Conservation (phyloP, 2,797 vertebrate genomes). For the Sebastes hubbsi region DNA sequence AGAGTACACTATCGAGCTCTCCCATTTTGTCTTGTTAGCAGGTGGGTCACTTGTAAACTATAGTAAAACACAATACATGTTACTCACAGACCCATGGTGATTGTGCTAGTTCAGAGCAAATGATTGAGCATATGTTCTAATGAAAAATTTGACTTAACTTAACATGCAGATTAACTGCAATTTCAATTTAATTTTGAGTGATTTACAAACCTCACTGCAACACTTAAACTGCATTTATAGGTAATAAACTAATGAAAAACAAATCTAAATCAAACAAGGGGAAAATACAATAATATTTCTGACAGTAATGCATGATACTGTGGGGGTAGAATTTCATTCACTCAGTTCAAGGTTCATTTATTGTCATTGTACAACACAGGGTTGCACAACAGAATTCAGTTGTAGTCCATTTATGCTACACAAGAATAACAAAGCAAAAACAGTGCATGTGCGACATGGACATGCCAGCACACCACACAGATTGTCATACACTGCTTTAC, state of each 20-base stretch:
- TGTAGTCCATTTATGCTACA: no score
- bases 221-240: neutral
- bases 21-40: neutral
- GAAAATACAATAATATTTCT: neutral
- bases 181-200: neutral
- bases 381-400: no score
- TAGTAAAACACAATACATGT: neutral
- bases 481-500: neutral
- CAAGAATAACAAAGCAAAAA: no score
- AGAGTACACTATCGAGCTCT: neutral
- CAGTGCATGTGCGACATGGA: neutral
- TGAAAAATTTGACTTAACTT: neutral
- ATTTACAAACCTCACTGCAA: neutral
- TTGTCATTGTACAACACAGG: neutral
- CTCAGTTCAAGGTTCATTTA: neutral
- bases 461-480: neutral
- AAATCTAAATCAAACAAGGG: neutral
- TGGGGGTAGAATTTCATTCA: neutral
- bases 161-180: neutral
- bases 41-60: neutral
- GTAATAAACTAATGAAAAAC: neutral
- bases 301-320: neutral
- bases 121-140: neutral
- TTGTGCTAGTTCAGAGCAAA: neutral
- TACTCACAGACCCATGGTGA: neutral